Conservation (phyloP, 2,888 invertebrate genomes). For the Sinhomidia bicolor region DNA sequence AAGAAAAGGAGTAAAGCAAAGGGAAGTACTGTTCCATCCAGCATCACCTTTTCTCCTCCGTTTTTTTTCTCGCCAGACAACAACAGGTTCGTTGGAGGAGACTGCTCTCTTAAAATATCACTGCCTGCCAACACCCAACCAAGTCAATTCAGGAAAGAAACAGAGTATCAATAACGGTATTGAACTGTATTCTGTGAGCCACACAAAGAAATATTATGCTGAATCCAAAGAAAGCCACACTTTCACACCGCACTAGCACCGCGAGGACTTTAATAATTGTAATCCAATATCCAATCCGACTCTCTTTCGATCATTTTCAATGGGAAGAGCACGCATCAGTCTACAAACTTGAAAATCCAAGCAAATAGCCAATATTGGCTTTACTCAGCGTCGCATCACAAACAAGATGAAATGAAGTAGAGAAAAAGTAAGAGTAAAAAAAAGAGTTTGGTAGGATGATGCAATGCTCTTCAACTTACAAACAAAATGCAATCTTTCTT, state of each 20-base stretch:
- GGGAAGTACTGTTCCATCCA: too few species aligned
- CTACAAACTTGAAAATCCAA: neutral
- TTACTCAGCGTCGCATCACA: too few species aligned
- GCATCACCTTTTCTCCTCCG: neutral
- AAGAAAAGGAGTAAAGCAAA: too few species aligned
- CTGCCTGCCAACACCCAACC: constrained; percentile 18
- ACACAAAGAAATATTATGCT: neutral
- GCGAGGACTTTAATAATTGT: neutral
- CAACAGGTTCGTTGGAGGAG: neutral
- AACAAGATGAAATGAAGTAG: constrained; percentile 38
- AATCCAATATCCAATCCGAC: constrained; percentile 39
- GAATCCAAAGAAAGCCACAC: neutral
- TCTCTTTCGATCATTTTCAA: constrained; percentile 1
- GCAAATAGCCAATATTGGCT: neutral
- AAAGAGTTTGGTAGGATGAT: neutral
- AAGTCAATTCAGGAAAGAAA: neutral
- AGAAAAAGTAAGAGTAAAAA: too few species aligned
- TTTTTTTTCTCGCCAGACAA: neutral
- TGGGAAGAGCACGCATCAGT: neutral
- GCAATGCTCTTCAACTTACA: neutral
- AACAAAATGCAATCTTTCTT: constrained; percentile 42
- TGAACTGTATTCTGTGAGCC: too few species aligned
- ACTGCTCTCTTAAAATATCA: neutral
- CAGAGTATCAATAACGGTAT: neutral
- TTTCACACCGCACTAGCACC: neutral